A percentile compares a stretch with the other conserved stretches of the same genome.
Evolutionary conservation across 2,888 invertebrate species (phyloP).

Genomic region (Helleia helle): DNA sequence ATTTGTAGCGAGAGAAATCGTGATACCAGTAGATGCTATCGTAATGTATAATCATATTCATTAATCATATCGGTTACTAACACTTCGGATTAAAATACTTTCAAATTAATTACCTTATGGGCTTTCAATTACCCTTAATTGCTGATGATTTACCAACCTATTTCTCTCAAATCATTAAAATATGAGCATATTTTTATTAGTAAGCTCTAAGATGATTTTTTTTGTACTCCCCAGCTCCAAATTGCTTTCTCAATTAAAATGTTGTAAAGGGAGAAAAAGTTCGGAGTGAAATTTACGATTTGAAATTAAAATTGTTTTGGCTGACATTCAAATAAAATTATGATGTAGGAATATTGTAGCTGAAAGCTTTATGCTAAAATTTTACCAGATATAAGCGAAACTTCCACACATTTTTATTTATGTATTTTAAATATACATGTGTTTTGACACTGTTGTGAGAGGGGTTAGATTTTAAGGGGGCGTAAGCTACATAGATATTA

Average conservation of each 20-base stretch:
- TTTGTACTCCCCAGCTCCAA: not conserved
- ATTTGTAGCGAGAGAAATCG: constrained; percentile 6
- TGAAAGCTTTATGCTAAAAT: not conserved
- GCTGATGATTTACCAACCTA: constrained; percentile 2
- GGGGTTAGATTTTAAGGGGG: too few species aligned
- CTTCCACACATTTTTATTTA: too few species aligned
- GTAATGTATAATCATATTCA: constrained; percentile 6
- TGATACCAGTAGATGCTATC: too few species aligned
- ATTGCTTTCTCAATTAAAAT: constrained; percentile 1
- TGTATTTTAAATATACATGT: too few species aligned
- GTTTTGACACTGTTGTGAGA: too few species aligned
- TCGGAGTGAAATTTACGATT: not conserved
- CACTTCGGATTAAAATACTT: constrained; percentile 9
- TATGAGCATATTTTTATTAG: not conserved
- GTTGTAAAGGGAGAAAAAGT: not conserved
- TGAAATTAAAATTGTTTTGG: constrained; percentile 5
- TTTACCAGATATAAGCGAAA: not conserved
- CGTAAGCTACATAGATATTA: too few species aligned
- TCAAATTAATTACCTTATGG: constrained; percentile 6
- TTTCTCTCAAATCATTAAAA: constrained; percentile 2
- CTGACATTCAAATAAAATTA: constrained; percentile 1
- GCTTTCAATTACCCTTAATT: constrained; percentile 7
- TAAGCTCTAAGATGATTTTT: not conserved
- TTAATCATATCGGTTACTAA: constrained; percentile 9
- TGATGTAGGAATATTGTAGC: not conserved